These are phyloP conservation scores for Drosophila pseudoananassae DNA, from an alignment of 1,140 invertebrate genomes.

Conservation along the genomic window DNA sequence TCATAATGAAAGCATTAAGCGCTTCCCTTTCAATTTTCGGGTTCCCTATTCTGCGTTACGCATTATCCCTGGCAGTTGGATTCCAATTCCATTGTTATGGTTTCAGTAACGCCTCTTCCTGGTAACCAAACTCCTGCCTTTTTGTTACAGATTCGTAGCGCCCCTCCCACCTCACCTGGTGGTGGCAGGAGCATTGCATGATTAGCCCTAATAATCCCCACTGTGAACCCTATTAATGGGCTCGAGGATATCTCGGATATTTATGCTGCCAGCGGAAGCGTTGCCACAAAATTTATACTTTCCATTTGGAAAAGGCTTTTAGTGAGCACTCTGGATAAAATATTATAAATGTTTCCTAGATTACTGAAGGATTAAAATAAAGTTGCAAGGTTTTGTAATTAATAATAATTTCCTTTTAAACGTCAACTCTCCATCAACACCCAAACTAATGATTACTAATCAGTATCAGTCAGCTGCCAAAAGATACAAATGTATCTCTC, in stretches of 20 bases:
- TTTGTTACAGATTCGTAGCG: slow-evolving; percentile 66
- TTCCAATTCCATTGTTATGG: slow-evolving; percentile 55
- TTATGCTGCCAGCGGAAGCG: slow-evolving; percentile 34
- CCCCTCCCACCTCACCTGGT: slow-evolving; percentile 8
- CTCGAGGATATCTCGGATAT: slow-evolving; percentile 38
- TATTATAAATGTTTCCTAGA: slow-evolving; percentile 25
- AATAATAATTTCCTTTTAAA: neutral
- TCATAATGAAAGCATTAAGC: slow-evolving; percentile 41
- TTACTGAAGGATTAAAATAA: neutral
- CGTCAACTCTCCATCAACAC: slow-evolving; percentile 17
- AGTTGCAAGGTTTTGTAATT: neutral
- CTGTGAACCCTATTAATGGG: slow-evolving; percentile 48
- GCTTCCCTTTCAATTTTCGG: slow-evolving; percentile 30
- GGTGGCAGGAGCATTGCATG: slow-evolving; percentile 53
- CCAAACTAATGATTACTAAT: slow-evolving; percentile 32
- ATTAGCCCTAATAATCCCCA: slow-evolving; percentile 66
- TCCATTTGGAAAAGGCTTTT: slow-evolving; percentile 36
- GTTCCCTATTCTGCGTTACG: slow-evolving; percentile 57
- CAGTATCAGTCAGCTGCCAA: slow-evolving; percentile 31
- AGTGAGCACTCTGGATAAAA: slow-evolving; percentile 23
- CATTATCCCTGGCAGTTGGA: slow-evolving; percentile 63
- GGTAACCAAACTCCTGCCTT: slow-evolving; percentile 73
- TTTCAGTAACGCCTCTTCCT: slow-evolving; percentile 71
- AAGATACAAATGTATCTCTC: slow-evolving; percentile 46
- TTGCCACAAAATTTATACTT: slow-evolving; percentile 24